Base-by-base conservation (phyloP, 2,888 invertebrate species). In the Ormyrus nitidulus region DNA sequence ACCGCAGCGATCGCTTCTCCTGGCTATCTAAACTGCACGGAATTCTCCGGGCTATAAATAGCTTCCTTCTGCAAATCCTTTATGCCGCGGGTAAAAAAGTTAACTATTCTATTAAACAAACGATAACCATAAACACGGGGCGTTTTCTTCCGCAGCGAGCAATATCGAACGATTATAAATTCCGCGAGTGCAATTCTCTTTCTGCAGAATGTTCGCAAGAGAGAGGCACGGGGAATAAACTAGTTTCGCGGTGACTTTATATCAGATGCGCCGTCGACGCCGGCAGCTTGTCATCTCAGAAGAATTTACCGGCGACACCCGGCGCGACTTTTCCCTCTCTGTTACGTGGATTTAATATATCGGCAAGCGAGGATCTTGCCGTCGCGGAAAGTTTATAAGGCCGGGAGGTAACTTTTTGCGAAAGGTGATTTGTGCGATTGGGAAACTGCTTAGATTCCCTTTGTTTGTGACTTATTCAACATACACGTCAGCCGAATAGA, bases 271-370 rank as follows among this genome's bases (percentile, higher is more conserved):
- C 34, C 34, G 34, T 77, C 79, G 75, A 44, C 53, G 83, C 51
- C 7, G 13, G 34, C 56, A 74, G 82, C 84, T 87, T 88, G 89
- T 89, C 88, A 88, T 89, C 87, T 87, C 85, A 84, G 85, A 86
- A 84, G 87, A 88, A 89, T 89, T 89, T 89, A 89, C 86, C 79
- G 88, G 68, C 86, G 86, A 87, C 87, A 83, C 83, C 71, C 71
- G 74, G 34, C 69, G 58, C 56, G 72, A 73, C 19, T 77, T 83
- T 74, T 75, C 64, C 1, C 46, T 10, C 64, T 13, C 53, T 49
- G 6, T 62, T 34, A 34, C 34, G 34, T 34, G 34, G 34, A 34
- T 34, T 34, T 34, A 34, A 34, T 34, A 34, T 34, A 34, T 34
- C 34, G 34, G 34, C 34, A 2, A 34, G 34, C 34, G 34, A 34